Conservation (phyloP, 2,113 vertebrate species). For the Ranitomeya variabilis region DNA sequence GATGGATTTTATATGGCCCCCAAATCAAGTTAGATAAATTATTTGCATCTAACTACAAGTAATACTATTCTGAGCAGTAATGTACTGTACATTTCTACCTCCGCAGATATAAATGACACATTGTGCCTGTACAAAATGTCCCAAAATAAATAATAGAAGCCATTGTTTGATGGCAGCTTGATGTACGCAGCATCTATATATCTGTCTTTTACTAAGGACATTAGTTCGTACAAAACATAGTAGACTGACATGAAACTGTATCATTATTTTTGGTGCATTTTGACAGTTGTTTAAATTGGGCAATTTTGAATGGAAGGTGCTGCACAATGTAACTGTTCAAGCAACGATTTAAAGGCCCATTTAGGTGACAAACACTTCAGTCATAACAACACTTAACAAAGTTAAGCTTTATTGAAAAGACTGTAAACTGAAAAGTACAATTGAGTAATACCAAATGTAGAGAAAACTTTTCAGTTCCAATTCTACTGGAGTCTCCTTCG, state of each 20-base stretch:
- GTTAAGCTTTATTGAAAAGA: neutral
- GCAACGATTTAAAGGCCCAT: neutral
- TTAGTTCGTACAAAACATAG: neutral
- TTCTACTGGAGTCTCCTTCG: no score
- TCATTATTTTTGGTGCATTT: neutral
- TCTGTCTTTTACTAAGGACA: neutral
- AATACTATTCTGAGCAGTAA: neutral
- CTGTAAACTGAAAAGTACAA: neutral
- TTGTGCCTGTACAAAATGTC: neutral
- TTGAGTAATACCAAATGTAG: neutral
- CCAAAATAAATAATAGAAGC: neutral
- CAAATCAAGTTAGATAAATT: neutral
- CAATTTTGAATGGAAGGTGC: neutral
- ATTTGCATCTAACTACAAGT: neutral
- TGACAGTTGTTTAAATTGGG: neutral
- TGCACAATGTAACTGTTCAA: neutral
- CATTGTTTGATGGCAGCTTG: neutral
- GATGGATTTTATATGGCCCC: neutral
- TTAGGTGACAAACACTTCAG: neutral
- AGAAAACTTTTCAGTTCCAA: neutral
- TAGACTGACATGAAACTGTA: neutral
- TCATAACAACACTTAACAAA: neutral
- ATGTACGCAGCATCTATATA: neutral
- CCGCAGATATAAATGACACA: neutral
- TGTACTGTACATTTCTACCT: neutral